Conservation (phyloP, 2,797 vertebrate species). For the Cheirogaleus major region DNA sequence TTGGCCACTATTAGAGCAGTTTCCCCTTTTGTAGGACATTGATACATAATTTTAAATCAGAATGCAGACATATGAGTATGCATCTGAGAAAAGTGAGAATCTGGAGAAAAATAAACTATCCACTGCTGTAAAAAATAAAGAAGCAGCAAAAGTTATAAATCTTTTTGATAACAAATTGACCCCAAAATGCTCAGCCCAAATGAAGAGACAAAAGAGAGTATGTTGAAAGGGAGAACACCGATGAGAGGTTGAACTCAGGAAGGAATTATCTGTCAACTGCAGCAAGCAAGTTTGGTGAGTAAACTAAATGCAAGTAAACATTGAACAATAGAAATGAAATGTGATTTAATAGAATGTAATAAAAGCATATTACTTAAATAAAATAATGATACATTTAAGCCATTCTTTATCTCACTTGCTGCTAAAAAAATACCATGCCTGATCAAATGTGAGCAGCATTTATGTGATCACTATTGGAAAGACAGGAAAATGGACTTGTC, state of each 20-base stretch:
- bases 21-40: no score
- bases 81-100: conserved; percentile 34
- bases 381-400: not conserved
- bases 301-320: not conserved
- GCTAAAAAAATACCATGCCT: not conserved
- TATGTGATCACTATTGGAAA: not conserved
- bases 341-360: not conserved
- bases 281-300: not conserved
- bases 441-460: rapidly evolving
- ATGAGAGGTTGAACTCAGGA: not conserved
- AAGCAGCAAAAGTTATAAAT: conserved; percentile 2
- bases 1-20: no score
- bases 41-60: conserved; percentile 77
- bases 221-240: not conserved
- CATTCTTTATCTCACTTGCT: not conserved
- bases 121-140: conserved; percentile 36
- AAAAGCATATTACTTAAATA: not conserved
- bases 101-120: conserved; percentile 35
- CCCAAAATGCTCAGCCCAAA: conserved; percentile 10
- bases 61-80: conserved; percentile 5
- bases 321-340: not conserved
- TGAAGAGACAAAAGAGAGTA: conserved; percentile 11
- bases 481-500: not conserved
- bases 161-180: conserved; percentile 56
- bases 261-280: not conserved